Evolutionary conservation across 2,113 vertebrate species (phyloP).

Genomic region (Lynx canadensis): DNA sequence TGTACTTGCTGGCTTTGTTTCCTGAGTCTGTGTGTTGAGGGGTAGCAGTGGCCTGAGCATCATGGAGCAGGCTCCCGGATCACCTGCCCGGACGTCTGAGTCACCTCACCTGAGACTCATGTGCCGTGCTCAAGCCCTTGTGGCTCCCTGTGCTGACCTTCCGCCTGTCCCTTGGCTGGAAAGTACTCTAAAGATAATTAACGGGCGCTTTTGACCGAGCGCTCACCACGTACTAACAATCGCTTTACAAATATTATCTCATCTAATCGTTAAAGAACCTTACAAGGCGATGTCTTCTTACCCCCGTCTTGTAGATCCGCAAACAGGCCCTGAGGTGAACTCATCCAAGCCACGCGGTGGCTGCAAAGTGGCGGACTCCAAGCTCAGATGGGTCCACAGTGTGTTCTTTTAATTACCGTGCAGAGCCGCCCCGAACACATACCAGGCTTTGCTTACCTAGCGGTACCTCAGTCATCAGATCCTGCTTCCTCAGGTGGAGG

Average conservation of each 20-base stretch:
- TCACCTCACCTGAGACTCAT: background rate
- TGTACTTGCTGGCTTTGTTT: background rate
- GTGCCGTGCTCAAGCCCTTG: background rate
- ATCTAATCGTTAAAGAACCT: background rate
- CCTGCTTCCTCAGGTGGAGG: background rate
- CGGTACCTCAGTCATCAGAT: rapidly evolving
- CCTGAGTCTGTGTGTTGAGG: background rate
- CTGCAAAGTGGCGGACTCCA: background rate
- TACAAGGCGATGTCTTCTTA: background rate
- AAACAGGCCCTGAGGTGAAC: background rate
- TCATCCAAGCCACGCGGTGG: background rate
- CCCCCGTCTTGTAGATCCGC: background rate
- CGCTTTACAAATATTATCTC: background rate
- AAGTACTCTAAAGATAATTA: background rate
- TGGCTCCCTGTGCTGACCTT: background rate
- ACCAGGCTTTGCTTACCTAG: background rate
- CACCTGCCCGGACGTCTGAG: background rate
- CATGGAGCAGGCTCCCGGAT: background rate
- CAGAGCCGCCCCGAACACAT: background rate
- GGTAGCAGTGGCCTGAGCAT: background rate
- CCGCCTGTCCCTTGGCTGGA: background rate
- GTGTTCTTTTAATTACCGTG: background rate
- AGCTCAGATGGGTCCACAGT: background rate
- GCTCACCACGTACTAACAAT: background rate
- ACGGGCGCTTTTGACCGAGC: background rate